Evolutionary conservation across 2,888 invertebrate species (phyloP).

Genomic region (Cantharis lateralis): DNA sequence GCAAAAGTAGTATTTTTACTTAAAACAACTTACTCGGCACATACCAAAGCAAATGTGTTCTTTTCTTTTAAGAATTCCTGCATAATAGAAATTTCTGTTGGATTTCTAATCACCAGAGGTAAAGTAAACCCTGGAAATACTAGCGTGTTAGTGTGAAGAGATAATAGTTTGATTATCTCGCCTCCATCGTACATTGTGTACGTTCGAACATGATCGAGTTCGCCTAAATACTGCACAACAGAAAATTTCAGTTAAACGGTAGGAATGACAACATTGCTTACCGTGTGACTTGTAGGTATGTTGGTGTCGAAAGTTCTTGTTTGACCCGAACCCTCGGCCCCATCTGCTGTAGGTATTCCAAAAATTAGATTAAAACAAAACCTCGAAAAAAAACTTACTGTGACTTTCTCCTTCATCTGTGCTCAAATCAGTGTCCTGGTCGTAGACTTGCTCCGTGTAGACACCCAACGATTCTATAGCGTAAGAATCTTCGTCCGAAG

Average conservation of each 20-base stretch:
- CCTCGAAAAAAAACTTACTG: neutral
- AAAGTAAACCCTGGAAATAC: constrained; percentile 82
- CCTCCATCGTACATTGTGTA: constrained; percentile 54
- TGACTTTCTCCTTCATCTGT: neutral
- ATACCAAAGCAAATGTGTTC: constrained; percentile 69
- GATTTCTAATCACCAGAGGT: constrained; percentile 65
- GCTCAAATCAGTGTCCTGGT: neutral
- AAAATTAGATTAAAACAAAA: neutral
- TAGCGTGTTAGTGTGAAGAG: constrained; percentile 57
- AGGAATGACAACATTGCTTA: constrained; percentile 30
- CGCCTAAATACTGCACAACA: constrained; percentile 51
- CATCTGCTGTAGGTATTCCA: neutral
- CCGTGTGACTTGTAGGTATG: constrained; percentile 52
- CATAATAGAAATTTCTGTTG: constrained; percentile 63
- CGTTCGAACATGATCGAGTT: constrained; percentile 50
- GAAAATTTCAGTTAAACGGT: constrained; percentile 8
- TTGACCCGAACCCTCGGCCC: neutral
- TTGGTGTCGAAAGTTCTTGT: constrained; percentile 50
- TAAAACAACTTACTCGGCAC: constrained; percentile 52
- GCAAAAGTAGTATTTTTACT: neutral
- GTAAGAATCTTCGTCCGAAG: neutral
- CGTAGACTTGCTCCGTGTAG: neutral
- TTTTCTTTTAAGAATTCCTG: constrained; percentile 62
- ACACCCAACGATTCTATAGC: neutral
- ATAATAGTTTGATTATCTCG: constrained; percentile 47